These are phyloP conservation scores for Muscicapa striata DNA, from an alignment of 2,797 vertebrate species.

Conservation along the genomic window DNA sequence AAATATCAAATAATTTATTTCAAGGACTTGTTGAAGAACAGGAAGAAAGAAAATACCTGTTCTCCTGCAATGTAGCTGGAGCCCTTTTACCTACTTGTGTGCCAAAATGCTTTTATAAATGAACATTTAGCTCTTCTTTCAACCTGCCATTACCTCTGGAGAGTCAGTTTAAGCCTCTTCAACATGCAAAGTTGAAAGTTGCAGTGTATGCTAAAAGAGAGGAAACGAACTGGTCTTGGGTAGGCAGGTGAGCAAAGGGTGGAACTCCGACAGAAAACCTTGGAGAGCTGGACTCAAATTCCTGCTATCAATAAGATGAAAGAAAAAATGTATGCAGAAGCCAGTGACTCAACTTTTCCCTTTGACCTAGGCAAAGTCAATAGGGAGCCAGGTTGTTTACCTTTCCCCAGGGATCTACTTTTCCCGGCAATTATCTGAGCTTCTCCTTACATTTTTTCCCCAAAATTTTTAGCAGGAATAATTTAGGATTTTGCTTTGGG, in stretches of 20 bases:
- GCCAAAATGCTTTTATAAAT: background rate
- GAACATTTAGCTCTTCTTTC: background rate
- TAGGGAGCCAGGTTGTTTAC: background rate
- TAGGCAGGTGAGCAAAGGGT: background rate
- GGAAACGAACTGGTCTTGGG: background rate
- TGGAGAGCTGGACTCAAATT: background rate
- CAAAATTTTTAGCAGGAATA: background rate
- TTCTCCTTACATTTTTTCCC: background rate
- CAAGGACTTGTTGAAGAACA: background rate
- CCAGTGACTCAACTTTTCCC: background rate
- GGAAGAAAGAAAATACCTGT: background rate
- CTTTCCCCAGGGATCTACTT: background rate
- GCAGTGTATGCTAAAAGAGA: background rate
- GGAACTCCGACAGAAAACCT: background rate
- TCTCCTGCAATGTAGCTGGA: background rate
- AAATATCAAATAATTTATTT: background rate
- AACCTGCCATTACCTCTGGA: background rate
- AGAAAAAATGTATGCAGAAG: background rate
- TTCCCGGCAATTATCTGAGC: background rate
- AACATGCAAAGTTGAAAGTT: background rate
- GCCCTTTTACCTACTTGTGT: background rate
- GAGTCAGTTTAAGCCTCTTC: background rate
- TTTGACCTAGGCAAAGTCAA: background rate
- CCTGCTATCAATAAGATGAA: background rate
- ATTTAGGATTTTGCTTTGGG: background rate